Evolutionary conservation across 1,140 invertebrate genomes (phyloP), one percentile per base, ranked within the genome.

Genomic region (Pectinophora gossypiella): DNA sequence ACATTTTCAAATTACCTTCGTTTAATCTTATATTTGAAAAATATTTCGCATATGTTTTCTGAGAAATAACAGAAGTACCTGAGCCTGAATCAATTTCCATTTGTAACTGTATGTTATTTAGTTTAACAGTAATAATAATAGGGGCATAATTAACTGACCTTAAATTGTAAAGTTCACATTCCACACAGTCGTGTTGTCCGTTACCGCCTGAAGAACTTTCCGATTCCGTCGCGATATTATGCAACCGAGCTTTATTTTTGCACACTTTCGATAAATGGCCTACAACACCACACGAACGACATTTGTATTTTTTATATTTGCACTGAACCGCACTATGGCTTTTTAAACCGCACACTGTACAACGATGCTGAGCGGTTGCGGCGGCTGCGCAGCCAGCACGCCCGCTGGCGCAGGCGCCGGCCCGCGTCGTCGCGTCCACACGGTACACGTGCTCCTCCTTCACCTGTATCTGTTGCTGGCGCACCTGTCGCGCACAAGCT

Each of bases 1-100:
- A 51, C 20, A 51, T 22, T 23, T 12, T 38, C 3, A 50, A 7
- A 13, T 23, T 20, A 50, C 38, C n/a, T 6, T 6, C 27, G 13
- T 2, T 3, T 50, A 50, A 27, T 22, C 7, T 2, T n/a, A 50
- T 23, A 18, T 38, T 9, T 23, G 9, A 16, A 18, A 50, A 50
- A 6, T 50, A 2, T 42, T 6, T 15, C 1, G 3, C 0, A 23
- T 42, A 50, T 18, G 42, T 13, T 15, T 21, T 13, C 13, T 50
- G 6, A 4, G 19, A 40, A 23, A 50, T 50, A n/a, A 50, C 48
- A 22, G 9, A 42, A 3, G 7, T 42, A 50, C 36, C 19, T 10
- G 48, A 50, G 2, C 48, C 48, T 1, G 48, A 42, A 18, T 50
- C 48, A 7, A 50, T 1, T 50, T 50, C 38, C 48, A 50, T 42